Conservation (phyloP, 2,797 vertebrate species). For the Cirrhinus mrigala region DNA sequence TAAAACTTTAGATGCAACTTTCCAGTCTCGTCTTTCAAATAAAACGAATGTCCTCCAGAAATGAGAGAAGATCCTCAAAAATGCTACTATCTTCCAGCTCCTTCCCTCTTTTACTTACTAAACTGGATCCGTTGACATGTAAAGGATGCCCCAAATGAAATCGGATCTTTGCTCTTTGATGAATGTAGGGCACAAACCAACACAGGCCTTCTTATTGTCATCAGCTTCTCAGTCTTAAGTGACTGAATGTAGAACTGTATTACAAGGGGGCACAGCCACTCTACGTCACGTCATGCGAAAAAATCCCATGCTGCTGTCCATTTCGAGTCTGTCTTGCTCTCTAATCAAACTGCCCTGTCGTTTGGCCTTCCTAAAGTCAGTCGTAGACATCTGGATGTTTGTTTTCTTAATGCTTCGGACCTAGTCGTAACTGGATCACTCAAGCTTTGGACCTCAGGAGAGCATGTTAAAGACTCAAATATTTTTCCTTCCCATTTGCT, state of each 20-base stretch:
- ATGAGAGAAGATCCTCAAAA: background rate
- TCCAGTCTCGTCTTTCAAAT: slow-evolving; percentile 24
- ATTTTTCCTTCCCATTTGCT: slow-evolving; percentile 64
- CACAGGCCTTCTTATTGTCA: slow-evolving; percentile 62
- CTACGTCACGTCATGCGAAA: slow-evolving; percentile 57
- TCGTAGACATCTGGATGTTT: slow-evolving; percentile 78
- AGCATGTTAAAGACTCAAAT: slow-evolving; percentile 67
- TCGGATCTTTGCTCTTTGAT: slow-evolving; percentile 69
- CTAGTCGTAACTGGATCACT: slow-evolving; percentile 71
- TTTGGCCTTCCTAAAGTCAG: slow-evolving; percentile 64
- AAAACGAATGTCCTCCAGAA: slow-evolving; percentile 26
- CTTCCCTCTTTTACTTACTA: slow-evolving; percentile 67
- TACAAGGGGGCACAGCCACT: slow-evolving; percentile 48
- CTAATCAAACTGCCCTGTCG: slow-evolving; percentile 55
- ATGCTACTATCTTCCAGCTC: slow-evolving; percentile 55
- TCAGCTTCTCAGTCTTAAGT: slow-evolving; percentile 61
- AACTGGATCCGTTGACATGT: slow-evolving; percentile 60
- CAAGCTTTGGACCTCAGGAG: slow-evolving; percentile 67
- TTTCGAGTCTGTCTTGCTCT: slow-evolving; percentile 62
- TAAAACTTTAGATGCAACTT: slow-evolving; percentile 3
- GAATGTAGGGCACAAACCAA: slow-evolving; percentile 79
- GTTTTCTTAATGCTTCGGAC: slow-evolving; percentile 69
- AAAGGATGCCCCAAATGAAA: slow-evolving; percentile 66
- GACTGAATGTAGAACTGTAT: slow-evolving; percentile 65
- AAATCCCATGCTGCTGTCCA: slow-evolving; percentile 54